A percentile compares a stretch with the other conserved stretches of the same genome.
Conservation (phyloP, 2,888 invertebrate species). For the Imbricaverruca yamaguchii region DNA sequence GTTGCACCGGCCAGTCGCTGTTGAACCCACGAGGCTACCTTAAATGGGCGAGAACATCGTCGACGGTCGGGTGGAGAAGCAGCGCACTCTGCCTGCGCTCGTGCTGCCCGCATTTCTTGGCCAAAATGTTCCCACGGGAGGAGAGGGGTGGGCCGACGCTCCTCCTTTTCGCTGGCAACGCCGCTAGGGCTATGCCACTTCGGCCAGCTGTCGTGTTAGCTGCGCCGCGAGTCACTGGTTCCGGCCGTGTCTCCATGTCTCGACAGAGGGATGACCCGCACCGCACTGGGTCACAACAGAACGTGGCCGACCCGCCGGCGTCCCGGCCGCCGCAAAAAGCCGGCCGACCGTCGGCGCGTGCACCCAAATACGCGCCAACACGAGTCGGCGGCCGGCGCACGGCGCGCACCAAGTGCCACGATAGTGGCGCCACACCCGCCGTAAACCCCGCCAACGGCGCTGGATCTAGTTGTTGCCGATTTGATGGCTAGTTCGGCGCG, state of each 20-base stretch:
- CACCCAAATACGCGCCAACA: neutral
- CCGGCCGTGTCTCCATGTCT: neutral
- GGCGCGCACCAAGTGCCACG: no score
- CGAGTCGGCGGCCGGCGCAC: neutral
- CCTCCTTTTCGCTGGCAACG: neutral
- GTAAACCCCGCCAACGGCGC: neutral
- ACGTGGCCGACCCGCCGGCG: neutral
- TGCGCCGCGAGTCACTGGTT: no score
- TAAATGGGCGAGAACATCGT: no score
- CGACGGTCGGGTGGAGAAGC: no score
- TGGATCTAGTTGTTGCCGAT: neutral
- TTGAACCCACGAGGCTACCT: no score
- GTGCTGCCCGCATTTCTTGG: no score
- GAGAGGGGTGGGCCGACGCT: no score
- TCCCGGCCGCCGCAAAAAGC: neutral
- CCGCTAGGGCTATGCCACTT: neutral
- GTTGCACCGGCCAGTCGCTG: no score
- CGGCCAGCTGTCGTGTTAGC: neutral
- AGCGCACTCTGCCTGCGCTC: no score
- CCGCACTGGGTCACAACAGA: neutral
- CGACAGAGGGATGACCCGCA: neutral
- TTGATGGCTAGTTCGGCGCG: neutral
- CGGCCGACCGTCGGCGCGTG: neutral
- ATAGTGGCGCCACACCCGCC: neutral
- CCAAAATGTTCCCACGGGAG: no score